Evolutionary conservation across 2,888 invertebrate genomes (phyloP).

Genomic region (Sphinx pinastri): DNA sequence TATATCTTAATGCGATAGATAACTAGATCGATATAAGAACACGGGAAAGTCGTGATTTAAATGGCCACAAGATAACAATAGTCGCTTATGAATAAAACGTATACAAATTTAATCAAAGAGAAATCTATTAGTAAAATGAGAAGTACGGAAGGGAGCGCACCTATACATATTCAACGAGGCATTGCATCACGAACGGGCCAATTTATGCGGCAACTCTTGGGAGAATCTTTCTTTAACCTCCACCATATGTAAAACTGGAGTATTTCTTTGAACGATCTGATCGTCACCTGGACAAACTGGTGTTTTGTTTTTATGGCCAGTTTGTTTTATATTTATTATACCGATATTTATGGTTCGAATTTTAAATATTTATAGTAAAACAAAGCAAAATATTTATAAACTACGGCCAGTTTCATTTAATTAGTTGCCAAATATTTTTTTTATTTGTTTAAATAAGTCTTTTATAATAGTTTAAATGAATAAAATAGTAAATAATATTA

Average conservation of each 20-base stretch:
- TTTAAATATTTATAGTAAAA: background rate
- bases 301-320: background rate
- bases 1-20: conserved; percentile 19
- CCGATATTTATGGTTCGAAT: background rate
- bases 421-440: background rate
- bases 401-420: background rate
- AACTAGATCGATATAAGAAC: conserved; percentile 17
- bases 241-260: conserved; percentile 80
- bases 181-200: conserved; percentile 83
- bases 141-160: conserved; percentile 83
- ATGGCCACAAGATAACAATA: conserved; percentile 72
- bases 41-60: conserved; percentile 45
- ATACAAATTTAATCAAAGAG: conserved; percentile 84
- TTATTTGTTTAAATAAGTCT: background rate
- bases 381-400: background rate
- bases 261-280: conserved; percentile 70
- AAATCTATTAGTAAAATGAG: conserved; percentile 85
- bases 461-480: background rate
- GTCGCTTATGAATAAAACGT: conserved; percentile 81
- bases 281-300: conserved; percentile 67
- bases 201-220: conserved; percentile 80
- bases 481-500: background rate
- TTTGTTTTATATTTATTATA: background rate
- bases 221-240: conserved; percentile 78
- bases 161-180: conserved; percentile 84